Evolutionary conservation across 37 sponge, comb jelly and placozoan species (phyloP).

Genomic region (Beroe forskalii): DNA sequence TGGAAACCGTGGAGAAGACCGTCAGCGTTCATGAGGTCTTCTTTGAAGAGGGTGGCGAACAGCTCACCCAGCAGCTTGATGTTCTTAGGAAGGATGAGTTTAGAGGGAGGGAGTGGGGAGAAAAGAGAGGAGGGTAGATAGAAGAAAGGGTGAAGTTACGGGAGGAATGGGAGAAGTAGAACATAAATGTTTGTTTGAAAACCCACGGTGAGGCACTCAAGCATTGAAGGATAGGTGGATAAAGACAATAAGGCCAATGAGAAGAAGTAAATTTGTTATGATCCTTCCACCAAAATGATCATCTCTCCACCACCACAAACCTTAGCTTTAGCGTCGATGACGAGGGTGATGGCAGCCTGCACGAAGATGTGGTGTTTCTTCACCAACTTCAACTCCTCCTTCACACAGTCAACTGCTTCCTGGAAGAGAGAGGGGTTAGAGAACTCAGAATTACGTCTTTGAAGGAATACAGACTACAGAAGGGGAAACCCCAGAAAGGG

Average conservation of each 20-base stretch:
- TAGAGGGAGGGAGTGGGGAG: too few relatives aligned
- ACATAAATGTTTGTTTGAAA: too few relatives aligned
- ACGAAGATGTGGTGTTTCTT: conserved; percentile 60
- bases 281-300: neutral
- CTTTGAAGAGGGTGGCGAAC: conserved; percentile 4
- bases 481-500: too few relatives aligned
- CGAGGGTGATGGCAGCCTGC: conserved; percentile 15
- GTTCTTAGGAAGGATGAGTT: neutral
- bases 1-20: conserved; percentile 47
- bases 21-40: conserved; percentile 56
- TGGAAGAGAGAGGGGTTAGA: neutral
- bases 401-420: conserved; percentile 33
- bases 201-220: too few relatives aligned
- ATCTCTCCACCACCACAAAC: neutral
- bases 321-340: conserved; percentile 46
- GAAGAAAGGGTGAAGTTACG: too few relatives aligned
- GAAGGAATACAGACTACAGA: too few relatives aligned
- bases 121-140: too few relatives aligned
- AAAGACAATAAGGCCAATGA: too few relatives aligned
- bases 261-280: too few relatives aligned
- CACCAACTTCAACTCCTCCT: conserved; percentile 47
- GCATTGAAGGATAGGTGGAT: too few relatives aligned
- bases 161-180: too few relatives aligned
- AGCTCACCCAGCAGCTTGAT: conserved; percentile 9
- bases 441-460: too few relatives aligned